Evolutionary conservation across 2,797 vertebrate species (phyloP).

Genomic region (Hyperoplus lanceolatus): DNA sequence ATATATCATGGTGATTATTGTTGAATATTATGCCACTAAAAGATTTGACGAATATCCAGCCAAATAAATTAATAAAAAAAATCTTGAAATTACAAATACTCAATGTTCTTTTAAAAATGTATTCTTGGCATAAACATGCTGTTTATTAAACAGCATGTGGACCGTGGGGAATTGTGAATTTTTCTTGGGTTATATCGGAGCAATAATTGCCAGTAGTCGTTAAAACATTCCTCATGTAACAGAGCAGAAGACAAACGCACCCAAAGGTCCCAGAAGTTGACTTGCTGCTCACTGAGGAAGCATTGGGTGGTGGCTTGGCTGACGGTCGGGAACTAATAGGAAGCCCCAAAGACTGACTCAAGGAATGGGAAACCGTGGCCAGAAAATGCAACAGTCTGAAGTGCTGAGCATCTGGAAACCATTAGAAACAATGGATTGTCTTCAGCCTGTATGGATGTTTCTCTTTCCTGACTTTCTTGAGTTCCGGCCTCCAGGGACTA

Average conservation of each 20-base stretch:
- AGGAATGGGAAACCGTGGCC: slow-evolving; percentile 71
- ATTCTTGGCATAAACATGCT: slow-evolving; percentile 44
- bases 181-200: slow-evolving; percentile 10
- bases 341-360: slow-evolving; percentile 55
- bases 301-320: slow-evolving; percentile 68
- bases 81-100: slow-evolving; percentile 53
- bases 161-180: slow-evolving; percentile 14
- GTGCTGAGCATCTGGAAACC: slow-evolving; percentile 70
- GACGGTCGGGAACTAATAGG: slow-evolving; percentile 52
- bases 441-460: slow-evolving; percentile 55
- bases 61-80: slow-evolving; percentile 16
- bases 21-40: slow-evolving; percentile 16
- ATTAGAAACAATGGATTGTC: slow-evolving; percentile 71
- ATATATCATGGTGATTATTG: slow-evolving; percentile 27
- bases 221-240: slow-evolving; percentile 37
- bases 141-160: slow-evolving; percentile 44
- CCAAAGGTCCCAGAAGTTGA: slow-evolving; percentile 46
- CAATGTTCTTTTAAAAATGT: slow-evolving; percentile 35
- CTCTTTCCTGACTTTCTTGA: slow-evolving; percentile 37
- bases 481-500: slow-evolving; percentile 20
- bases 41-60: slow-evolving; percentile 29
- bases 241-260: slow-evolving; percentile 34
- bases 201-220: slow-evolving; percentile 30
- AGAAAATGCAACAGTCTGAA: slow-evolving; percentile 68
- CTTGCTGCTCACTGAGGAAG: slow-evolving; percentile 41